phyloP scores from a whole-genome alignment of 2,888 invertebrate genomes.

The Amphipoea oculea region DNA sequence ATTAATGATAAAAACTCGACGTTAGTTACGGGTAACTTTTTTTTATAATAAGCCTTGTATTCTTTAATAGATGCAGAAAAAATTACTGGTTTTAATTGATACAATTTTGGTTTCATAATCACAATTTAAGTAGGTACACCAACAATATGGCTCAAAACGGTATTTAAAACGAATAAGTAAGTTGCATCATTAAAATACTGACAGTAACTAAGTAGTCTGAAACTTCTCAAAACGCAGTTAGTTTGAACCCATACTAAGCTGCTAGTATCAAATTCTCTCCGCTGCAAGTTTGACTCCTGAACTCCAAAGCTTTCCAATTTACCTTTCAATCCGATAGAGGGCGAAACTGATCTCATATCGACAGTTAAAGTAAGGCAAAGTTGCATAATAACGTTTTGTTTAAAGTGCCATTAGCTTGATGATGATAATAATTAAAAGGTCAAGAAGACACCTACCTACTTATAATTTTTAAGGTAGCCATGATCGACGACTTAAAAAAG shows the following conservation, averaged over 20 bases:
- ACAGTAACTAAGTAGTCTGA: too few species aligned
- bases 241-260: not conserved
- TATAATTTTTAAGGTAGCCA: too few species aligned
- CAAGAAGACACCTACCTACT: not conserved
- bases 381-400: not conserved
- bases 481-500: too few species aligned
- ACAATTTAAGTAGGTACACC: not conserved
- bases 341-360: slow-evolving; percentile 24
- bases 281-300: not conserved
- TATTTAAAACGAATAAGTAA: not conserved
- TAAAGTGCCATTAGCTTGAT: not conserved
- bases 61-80: not conserved
- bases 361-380: not conserved
- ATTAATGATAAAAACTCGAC: too few species aligned
- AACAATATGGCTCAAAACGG: not conserved
- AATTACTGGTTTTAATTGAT: not conserved
- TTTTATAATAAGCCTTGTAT: not conserved
- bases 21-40: not conserved
- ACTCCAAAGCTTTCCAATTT: not conserved
- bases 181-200: not conserved
- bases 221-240: slow-evolving; percentile 1
- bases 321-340: slow-evolving; percentile 48
- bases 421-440: not conserved
- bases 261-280: not conserved
- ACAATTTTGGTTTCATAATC: too few species aligned